Evolutionary conservation across 2,888 invertebrate genomes (phyloP).

Genomic region (Dynastes tityus): DNA sequence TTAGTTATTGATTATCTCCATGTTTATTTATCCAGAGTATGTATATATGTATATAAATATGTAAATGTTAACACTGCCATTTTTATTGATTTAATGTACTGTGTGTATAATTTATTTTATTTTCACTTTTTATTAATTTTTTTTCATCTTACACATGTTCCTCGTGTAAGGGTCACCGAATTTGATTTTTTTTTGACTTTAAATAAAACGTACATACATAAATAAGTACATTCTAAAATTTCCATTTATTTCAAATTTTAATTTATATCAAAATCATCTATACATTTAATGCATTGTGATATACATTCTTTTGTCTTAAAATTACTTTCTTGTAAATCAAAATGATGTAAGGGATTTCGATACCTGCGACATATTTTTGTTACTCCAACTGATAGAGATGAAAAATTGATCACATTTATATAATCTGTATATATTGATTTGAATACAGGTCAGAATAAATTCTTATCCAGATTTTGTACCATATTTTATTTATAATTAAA

Average conservation of each 20-base stretch:
- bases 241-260: background rate
- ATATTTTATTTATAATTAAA: slow-evolving; percentile 53
- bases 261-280: slow-evolving; percentile 22
- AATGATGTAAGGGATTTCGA: slow-evolving; percentile 43
- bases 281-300: slow-evolving; percentile 42
- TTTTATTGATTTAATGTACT: slow-evolving; percentile 49
- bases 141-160: background rate
- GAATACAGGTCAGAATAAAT: slow-evolving; percentile 37
- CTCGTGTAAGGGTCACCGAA: background rate
- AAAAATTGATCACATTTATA: background rate
- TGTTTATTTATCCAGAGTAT: background rate
- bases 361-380: slow-evolving; percentile 41
- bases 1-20: background rate
- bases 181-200: background rate
- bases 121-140: slow-evolving; percentile 6
- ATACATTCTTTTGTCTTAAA: slow-evolving; percentile 35
- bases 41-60: slow-evolving; percentile 43
- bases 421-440: slow-evolving; percentile 29
- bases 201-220: background rate
- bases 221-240: background rate
- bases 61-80: slow-evolving; percentile 51
- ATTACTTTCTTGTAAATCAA: slow-evolving; percentile 37
- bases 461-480: slow-evolving; percentile 29
- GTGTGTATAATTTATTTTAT: slow-evolving; percentile 45
- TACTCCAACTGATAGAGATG: background rate